Base-by-base conservation (phyloP, 2,113 vertebrate species). In the Varanus salvator region DNA sequence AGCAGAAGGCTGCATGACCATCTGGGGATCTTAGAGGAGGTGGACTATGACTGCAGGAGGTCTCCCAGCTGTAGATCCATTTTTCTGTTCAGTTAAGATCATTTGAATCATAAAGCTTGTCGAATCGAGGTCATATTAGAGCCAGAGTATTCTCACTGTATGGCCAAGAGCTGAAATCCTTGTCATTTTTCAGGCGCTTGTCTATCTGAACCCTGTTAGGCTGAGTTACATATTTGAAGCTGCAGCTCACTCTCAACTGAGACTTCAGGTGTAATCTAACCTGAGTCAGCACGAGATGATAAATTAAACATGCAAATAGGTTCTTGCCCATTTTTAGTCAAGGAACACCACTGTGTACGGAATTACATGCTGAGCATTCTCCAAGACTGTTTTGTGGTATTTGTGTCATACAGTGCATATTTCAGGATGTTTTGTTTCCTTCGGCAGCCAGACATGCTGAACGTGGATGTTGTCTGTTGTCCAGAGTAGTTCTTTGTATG, bases 241-340 rank as follows among this genome's bases (percentile, higher is more conserved):
- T 60, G 52, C 52, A 74, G 11, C 48, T 38, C 52, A 15, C n/a
- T 75, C 15, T 54, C 69, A 25, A 11, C 50, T 8, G 60, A 75
- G 52, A n/a, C 66, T 71, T 84, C 19, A 84, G 34, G 25, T 38
- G 60, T 34, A 50, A 48, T 85, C 66, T 52, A 52, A 52, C 50
- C 71, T 86, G 72, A 38, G 4, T 75, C n/a, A 44, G 52, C 31
- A 17, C n/a, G 27, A 34, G 72, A 27, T 44, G 72, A 86, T 60
- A 86, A 75, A 86, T 86, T 86, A 76, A 57, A 75, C 52, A 60
- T 86, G 50, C 52, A 74, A 75, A 76, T 86, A 12, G n/a, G 31
- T n/a, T 76, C 50, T 60, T 27, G 48, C 72, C 12, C 54, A 75
- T 86, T 76, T 72, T 52, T 86, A 86, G 76, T 74, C 8, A 23